Evolutionary conservation across 2,888 invertebrate species (phyloP).

Genomic region (Sphinx pinastri): DNA sequence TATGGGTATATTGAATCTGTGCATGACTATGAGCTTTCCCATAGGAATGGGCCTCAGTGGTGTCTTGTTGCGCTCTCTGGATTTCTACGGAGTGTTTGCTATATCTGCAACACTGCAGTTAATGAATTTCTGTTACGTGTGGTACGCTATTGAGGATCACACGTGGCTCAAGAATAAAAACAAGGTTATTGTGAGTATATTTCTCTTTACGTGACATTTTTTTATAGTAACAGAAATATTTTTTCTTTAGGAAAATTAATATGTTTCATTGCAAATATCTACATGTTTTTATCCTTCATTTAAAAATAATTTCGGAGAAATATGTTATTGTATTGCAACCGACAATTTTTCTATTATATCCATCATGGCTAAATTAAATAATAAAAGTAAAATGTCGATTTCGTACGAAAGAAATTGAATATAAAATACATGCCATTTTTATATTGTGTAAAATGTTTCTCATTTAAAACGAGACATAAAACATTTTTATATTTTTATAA

Average conservation of each 20-base stretch:
- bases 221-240: neutral
- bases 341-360: no score
- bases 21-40: conserved; percentile 79
- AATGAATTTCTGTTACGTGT: conserved; percentile 74
- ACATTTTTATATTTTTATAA: no score
- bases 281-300: no score
- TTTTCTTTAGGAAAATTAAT: no score
- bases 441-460: no score
- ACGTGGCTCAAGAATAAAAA: conserved; percentile 71
- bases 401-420: no score
- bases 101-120: conserved; percentile 70
- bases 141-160: conserved; percentile 71
- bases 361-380: no score
- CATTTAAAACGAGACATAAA: no score
- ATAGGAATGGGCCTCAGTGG: conserved; percentile 77
- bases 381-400: no score
- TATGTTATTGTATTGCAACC: no score
- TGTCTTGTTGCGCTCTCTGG: conserved; percentile 64
- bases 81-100: conserved; percentile 82
- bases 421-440: no score
- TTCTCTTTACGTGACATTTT: neutral
- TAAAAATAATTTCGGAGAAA: no score
- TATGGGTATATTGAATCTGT: conserved; percentile 81
- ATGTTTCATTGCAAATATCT: neutral
- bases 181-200: conserved; percentile 55